Evolutionary conservation across 1,140 invertebrate species (phyloP), one percentile per base, ranked within the genome.

Genomic region (Scaptomyza montana): DNA sequence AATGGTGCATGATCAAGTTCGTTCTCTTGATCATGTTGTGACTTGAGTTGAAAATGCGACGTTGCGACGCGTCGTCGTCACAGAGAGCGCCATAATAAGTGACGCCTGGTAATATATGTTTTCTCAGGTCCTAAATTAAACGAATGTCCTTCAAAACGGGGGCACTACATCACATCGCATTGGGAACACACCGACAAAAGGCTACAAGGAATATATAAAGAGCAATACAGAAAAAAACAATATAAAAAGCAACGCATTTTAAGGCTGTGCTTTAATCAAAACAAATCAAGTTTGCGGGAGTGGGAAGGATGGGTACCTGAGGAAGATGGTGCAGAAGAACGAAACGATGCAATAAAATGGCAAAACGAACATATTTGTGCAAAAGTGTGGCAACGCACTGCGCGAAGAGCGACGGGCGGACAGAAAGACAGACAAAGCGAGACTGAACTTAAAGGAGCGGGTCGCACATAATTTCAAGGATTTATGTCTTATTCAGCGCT

Each of bases 51-150:
- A 30, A 45, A 41, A 41, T 33, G 59, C 30, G 28, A 13, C 46
- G 21, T 25, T 12, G 46, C 16, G 16, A 16, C 16, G 16, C 16
- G 16, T 16, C 16, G 16, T 16, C 16, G 16, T 16, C 16, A 16
- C 16, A 16, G 16, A 16, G 16, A 16, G 16, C 28, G 39, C 19
- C 61, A 76, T 73, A 76, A 78, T 76, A 78, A 78, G 62, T 73
- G 54, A 72, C 56, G 76, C 73, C 64, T 76, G 55, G 49, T 72
- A 76, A 77, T 73, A 78, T 78, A 64, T 77, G 55, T 77, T 76
- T 78, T 78, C 77, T 77, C 77, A 68, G 77, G 62, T 78, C 68
- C 69, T 78, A 78, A 77, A 78, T 78, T 78, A 78, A 78, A 50
- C 74, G 77, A 77, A 78, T 78, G 77, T 78, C 77, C 77, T 78